Evolutionary conservation across 2,113 vertebrate genomes (phyloP).

Genomic region (Rhynchomys soricoides): DNA sequence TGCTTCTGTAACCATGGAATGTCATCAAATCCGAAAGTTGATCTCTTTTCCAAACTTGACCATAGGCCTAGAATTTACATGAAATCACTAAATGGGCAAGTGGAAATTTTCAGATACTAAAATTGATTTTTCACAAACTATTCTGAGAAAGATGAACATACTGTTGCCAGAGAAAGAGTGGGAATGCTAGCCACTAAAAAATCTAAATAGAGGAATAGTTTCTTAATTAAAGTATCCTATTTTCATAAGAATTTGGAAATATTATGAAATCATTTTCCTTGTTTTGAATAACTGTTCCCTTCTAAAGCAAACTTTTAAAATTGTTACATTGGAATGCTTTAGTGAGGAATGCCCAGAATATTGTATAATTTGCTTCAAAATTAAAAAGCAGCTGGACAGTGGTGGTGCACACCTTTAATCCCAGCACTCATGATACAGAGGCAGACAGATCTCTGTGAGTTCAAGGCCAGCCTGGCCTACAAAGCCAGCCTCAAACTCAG

Average conservation of each 20-base stretch:
- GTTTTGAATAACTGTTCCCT: neutral
- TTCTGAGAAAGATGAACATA: neutral
- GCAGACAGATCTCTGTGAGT: too few relatives aligned
- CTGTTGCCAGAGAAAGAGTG: neutral
- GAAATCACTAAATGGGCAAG: neutral
- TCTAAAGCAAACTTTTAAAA: neutral
- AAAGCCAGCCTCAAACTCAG: too few relatives aligned
- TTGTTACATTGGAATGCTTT: neutral
- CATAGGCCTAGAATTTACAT: neutral
- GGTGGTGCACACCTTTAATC: too few relatives aligned
- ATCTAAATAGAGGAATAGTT: neutral
- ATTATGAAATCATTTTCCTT: neutral
- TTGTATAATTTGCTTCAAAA: neutral
- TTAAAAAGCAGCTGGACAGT: neutral
- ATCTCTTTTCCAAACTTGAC: neutral
- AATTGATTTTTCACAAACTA: neutral
- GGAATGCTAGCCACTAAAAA: neutral
- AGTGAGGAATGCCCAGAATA: neutral
- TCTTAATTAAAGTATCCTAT: neutral
- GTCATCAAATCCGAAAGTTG: neutral
- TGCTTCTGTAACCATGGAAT: neutral
- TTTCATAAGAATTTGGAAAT: neutral
- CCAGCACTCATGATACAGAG: too few relatives aligned
- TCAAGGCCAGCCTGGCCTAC: too few relatives aligned
- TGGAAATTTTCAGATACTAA: conserved; percentile 31